Percentiles rank a stretch among this genome's conserved stretches.
phyloP scores from a whole-genome alignment of 2,113 vertebrate species.

The Erythrolamprus reginae region DNA sequence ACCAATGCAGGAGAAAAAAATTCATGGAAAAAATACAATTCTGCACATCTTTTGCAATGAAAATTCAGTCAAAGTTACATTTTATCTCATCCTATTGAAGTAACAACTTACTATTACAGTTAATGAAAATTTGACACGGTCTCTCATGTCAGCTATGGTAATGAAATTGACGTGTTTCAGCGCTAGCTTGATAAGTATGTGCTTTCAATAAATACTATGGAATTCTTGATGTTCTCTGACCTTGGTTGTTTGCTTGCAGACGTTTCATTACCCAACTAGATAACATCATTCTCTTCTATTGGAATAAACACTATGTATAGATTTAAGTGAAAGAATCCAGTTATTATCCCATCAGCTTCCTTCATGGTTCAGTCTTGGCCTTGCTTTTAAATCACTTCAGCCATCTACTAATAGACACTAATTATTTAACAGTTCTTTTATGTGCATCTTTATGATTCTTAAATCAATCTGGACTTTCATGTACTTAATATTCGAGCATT shows the following conservation, averaged over 20 bases:
- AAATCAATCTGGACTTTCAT: not conserved
- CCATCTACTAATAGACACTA: not conserved
- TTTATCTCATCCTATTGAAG: not conserved
- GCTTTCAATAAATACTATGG: not conserved
- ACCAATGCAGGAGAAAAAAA: not conserved
- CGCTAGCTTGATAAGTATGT: not conserved
- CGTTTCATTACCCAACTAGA: not conserved
- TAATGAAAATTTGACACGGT: not conserved
- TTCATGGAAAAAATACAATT: not conserved
- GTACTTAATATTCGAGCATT: not conserved
- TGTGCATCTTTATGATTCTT: not conserved
- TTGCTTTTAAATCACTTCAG: not conserved
- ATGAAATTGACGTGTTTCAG: not conserved
- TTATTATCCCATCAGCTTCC: not conserved
- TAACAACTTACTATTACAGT: not conserved
- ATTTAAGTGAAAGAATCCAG: not conserved
- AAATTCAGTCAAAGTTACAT: not conserved
- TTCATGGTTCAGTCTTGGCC: not conserved
- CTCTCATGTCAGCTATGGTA: not conserved
- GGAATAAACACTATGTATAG: not conserved
- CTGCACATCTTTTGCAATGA: not conserved
- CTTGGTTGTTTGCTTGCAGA: not conserved
- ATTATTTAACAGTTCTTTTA: not conserved
- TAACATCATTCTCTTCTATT: not conserved
- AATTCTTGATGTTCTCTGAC: not conserved